Evolutionary conservation across 1,140 invertebrate species (phyloP).

Genomic region (Ylistrum balloti): DNA sequence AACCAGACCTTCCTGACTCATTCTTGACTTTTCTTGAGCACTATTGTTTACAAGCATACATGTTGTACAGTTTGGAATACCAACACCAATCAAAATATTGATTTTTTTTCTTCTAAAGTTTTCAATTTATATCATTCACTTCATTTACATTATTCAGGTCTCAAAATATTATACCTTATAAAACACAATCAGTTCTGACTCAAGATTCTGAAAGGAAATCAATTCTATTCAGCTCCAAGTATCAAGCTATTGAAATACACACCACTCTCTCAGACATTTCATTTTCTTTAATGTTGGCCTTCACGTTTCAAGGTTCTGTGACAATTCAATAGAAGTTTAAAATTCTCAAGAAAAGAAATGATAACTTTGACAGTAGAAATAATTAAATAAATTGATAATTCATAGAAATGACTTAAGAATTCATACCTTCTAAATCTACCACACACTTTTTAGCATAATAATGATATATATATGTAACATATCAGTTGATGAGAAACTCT

Average conservation of each 20-base stretch:
- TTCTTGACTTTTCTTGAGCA: neutral
- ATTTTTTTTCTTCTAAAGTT: neutral
- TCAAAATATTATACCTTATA: neutral
- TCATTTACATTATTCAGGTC: neutral
- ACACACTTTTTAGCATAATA: no score
- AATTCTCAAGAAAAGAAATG: neutral
- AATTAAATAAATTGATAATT: no score
- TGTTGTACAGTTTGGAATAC: no score
- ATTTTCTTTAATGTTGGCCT: neutral
- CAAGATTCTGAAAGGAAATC: neutral
- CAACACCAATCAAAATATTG: neutral
- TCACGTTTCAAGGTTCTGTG: neutral
- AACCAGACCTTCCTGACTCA: constrained; percentile 9
- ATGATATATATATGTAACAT: no score
- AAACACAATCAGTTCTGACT: neutral
- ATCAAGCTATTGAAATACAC: neutral
- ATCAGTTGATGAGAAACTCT: no score
- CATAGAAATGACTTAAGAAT: no score
- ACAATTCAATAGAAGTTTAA: neutral
- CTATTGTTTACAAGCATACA: no score
- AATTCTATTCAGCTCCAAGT: neutral
- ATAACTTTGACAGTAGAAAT: no score
- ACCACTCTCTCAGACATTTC: neutral
- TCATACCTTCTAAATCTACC: no score
- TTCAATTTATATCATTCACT: no score